Conservation (phyloP, 2,797 vertebrate genomes). For the Poecilia picta region DNA sequence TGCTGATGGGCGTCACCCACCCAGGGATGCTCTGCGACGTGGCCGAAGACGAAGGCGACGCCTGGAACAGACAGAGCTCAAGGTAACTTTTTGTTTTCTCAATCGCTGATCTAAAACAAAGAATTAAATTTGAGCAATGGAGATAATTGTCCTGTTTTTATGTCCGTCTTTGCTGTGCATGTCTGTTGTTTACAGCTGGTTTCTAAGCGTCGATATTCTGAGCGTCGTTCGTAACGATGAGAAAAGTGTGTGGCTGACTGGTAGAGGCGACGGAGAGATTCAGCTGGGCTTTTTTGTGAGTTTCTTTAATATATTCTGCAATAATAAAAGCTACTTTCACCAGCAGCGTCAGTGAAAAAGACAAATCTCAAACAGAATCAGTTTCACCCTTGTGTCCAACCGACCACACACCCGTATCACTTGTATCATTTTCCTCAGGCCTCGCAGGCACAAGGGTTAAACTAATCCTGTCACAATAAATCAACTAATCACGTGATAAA, state of each 20-base stretch:
- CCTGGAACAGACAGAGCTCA: rapidly evolving
- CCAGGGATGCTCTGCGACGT: not conserved
- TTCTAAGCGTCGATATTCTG: rapidly evolving
- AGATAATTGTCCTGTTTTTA: not conserved
- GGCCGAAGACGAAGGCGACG: rapidly evolving
- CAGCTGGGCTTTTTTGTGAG: conserved; percentile 70
- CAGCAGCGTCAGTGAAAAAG: not conserved
- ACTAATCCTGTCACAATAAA: too few relatives aligned
- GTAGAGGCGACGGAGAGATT: rapidly evolving
- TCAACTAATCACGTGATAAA: too few relatives aligned
- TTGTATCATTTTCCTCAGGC: too few relatives aligned
- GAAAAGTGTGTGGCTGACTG: conserved; percentile 74
- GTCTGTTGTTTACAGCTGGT: conserved; percentile 47
- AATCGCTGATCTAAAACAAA: not conserved
- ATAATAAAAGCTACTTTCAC: not conserved
- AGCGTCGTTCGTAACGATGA: conserved; percentile 49
- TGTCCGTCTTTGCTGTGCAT: not conserved
- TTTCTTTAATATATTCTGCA: conserved; percentile 9
- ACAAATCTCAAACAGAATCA: not conserved
- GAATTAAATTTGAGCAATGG: not conserved
- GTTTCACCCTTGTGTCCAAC: too few relatives aligned
- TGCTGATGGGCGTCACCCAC: conserved; percentile 47
- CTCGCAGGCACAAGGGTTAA: too few relatives aligned
- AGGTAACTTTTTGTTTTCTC: conserved; percentile 1
- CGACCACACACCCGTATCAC: too few relatives aligned